phyloP scores from a whole-genome alignment of 2,888 invertebrate genomes.

The Stenotaenia linearis region DNA sequence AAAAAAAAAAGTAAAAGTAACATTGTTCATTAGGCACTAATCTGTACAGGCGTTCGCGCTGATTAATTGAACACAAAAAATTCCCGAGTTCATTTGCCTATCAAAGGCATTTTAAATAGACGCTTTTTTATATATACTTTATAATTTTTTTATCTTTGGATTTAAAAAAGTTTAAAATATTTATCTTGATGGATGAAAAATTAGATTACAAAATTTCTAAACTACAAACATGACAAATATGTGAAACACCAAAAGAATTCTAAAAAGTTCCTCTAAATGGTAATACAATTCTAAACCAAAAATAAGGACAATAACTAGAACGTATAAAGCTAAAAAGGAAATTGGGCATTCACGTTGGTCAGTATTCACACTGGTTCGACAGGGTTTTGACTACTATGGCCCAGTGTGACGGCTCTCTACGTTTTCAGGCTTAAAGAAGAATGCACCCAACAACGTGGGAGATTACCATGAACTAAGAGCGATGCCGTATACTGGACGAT shows the following conservation, averaged over 20 bases:
- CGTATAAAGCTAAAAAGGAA: neutral
- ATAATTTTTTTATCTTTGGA: neutral
- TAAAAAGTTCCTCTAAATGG: neutral
- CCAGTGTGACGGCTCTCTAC: neutral
- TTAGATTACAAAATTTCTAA: neutral
- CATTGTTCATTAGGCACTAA: neutral
- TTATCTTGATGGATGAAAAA: neutral
- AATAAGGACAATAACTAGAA: too few relatives aligned
- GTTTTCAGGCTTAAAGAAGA: neutral
- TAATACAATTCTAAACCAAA: neutral
- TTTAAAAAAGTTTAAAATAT: neutral
- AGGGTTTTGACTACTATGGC: slow-evolving; percentile 7
- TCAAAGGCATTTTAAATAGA: neutral
- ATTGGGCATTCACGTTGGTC: slow-evolving; percentile 10
- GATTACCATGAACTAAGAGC: slow-evolving; percentile 36
- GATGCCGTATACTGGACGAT: slow-evolving; percentile 35
- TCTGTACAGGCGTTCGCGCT: neutral
- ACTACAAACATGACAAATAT: neutral
- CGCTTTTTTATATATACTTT: neutral
- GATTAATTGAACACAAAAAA: slow-evolving; percentile 6
- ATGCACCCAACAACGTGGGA: slow-evolving; percentile 10
- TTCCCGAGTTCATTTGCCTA: slow-evolving; percentile 11
- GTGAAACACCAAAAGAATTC: neutral
- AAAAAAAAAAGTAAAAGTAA: neutral
- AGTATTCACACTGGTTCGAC: neutral